Evolutionary conservation across 2,888 invertebrate species (phyloP), one percentile per base, ranked within the genome.

Genomic region (Zygogramma bicolorata): DNA sequence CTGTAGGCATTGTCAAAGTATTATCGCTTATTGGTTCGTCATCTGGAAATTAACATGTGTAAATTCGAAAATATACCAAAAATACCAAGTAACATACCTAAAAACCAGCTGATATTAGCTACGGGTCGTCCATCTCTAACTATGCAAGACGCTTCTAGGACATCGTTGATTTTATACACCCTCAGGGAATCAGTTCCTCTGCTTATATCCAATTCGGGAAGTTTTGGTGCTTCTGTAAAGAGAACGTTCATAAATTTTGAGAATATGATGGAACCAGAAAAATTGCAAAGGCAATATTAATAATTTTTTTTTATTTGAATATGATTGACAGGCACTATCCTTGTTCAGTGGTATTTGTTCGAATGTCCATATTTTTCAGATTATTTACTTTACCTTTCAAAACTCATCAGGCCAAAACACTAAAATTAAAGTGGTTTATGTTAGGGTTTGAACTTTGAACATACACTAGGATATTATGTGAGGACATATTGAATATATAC

Each of bases 101-200:
- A 85, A 81, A 88, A 92, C 91, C 95, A 93, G n/a, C 90, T 89
- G 77, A 95, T 91, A 81, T 92, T 94, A 0, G 95, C 94, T 0
- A 92, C 91, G 0, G 95, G 95, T 80, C 94, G 88, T 3, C 94
- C 94, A 73, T 91, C 90, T 62, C 90, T 88, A 0, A 93, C 93
- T 42, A 90, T 86, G 85, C 95, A 95, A 72, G 90, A 90, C 0
- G 93, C 93, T 78, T 87, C 86, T 81, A 95, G 88, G 15, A 86
- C 86, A 18, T 92, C 92, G 2, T 91, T 92, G 63, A 92, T 91
- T 78, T 86, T 89, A 87, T 90, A 92, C 5, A 85, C 85, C 68
- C 84, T 81, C 0, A 88, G 77, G 58, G 85, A 85, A 66, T 87
- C 86, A 10, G 85, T 81, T 13, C 87, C 86, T 60, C 86, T 84